Percentiles rank a stretch among this genome's conserved stretches.
Conservation (phyloP, 2,888 invertebrate species). For the Sarcophaga subvicina region DNA sequence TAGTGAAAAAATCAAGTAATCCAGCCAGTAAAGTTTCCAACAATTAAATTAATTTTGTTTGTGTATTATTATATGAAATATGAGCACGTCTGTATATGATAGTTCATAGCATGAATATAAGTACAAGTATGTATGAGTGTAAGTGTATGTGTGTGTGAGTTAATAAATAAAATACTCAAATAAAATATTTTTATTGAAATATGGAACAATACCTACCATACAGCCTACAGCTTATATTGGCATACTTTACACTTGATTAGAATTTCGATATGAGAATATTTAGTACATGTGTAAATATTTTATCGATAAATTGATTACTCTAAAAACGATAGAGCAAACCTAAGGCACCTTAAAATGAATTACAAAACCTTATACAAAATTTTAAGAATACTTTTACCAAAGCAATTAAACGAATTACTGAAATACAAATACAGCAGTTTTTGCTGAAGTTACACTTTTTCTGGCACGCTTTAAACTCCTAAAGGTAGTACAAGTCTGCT, state of each 20-base stretch:
- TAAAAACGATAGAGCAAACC: not conserved
- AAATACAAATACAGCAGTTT: too few relatives aligned
- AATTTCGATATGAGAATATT: not conserved
- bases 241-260: not conserved
- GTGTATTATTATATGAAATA: not conserved
- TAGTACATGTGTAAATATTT: not conserved
- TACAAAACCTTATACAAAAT: too few relatives aligned
- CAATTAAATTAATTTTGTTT: too few relatives aligned
- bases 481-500: not conserved
- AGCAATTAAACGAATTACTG: too few relatives aligned
- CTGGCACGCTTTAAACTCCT: not conserved
- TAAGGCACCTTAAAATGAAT: not conserved
- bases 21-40: too few relatives aligned
- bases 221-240: not conserved
- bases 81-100: not conserved
- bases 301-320: not conserved
- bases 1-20: too few relatives aligned
- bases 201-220: not conserved
- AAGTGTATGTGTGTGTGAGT: not conserved
- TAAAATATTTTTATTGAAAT: not conserved
- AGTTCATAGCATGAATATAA: too few relatives aligned
- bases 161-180: not conserved
- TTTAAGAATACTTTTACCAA: too few relatives aligned
- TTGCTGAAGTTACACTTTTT: not conserved
- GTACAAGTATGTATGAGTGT: too few relatives aligned